phyloP scores from a whole-genome alignment of 2,113 vertebrate species.

The Nycticebus coucang region DNA sequence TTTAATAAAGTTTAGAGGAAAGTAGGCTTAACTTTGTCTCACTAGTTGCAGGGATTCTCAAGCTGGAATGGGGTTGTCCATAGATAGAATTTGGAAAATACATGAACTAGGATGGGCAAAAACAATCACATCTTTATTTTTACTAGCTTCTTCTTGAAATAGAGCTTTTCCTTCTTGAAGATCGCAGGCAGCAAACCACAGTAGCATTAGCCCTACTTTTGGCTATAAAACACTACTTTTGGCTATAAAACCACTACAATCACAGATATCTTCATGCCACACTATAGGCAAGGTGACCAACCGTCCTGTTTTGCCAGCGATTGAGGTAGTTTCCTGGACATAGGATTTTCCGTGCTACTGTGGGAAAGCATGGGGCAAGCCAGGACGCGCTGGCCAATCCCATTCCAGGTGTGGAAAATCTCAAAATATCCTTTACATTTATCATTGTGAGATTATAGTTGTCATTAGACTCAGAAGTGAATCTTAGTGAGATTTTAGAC shows the following conservation, averaged over 20 bases:
- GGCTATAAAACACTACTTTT: neutral
- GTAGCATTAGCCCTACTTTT: neutral
- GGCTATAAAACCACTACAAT: neutral
- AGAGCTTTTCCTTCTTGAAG: neutral
- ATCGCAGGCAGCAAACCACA: neutral
- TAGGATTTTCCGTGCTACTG: neutral
- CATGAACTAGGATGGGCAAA: neutral
- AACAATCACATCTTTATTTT: neutral
- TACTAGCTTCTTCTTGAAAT: neutral
- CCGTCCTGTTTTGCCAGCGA: neutral
- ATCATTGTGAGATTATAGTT: neutral
- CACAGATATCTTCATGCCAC: neutral
- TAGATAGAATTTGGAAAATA: neutral
- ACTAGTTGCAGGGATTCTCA: neutral
- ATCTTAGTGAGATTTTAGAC: neutral
- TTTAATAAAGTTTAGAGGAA: neutral
- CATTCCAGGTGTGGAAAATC: neutral
- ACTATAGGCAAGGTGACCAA: neutral
- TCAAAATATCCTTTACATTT: neutral
- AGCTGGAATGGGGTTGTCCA: neutral
- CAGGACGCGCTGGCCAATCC: neutral
- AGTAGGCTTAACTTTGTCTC: neutral
- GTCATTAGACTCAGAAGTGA: neutral
- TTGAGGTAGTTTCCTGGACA: neutral
- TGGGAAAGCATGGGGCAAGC: neutral